These are phyloP conservation scores for Megaceryle torquata DNA, from an alignment of 2,113 vertebrate genomes.

Conservation along the genomic window DNA sequence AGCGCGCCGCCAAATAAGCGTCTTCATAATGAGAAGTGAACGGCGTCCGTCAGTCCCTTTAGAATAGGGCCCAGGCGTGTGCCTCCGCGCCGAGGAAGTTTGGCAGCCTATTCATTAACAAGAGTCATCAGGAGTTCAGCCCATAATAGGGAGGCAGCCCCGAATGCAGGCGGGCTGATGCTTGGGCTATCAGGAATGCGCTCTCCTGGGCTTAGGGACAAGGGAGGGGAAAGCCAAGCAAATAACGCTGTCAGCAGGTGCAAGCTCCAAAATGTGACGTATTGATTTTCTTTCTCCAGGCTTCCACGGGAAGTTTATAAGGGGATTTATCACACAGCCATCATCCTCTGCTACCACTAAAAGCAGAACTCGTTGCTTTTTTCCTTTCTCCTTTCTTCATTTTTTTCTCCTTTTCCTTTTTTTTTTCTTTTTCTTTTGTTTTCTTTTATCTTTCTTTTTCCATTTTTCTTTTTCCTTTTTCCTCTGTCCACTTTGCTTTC, in stretches of 20 bases:
- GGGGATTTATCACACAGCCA: neutral
- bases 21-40: conserved; percentile 84
- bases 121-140: conserved; percentile 77
- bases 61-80: conserved; percentile 74
- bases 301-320: neutral
- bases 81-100: conserved; percentile 72
- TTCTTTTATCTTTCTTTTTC: neutral
- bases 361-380: neutral
- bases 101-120: conserved; percentile 83
- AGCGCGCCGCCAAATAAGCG: conserved; percentile 79
- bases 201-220: neutral
- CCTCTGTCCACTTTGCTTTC: neutral
- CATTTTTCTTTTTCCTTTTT: neutral
- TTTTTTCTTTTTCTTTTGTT: neutral
- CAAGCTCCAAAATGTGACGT: neutral
- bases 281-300: conserved; percentile 16
- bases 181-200: conserved; percentile 4
- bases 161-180: neutral
- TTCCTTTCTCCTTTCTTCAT: neutral
- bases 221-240: neutral
- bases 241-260: conserved; percentile 37
- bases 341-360: neutral
- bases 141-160: conserved; percentile 52
- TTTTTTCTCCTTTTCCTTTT: neutral
- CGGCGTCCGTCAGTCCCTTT: conserved; percentile 81